These are phyloP conservation scores for Leptarthrus brevirostris DNA, from an alignment of 2,888 invertebrate species.

Conservation along the genomic window DNA sequence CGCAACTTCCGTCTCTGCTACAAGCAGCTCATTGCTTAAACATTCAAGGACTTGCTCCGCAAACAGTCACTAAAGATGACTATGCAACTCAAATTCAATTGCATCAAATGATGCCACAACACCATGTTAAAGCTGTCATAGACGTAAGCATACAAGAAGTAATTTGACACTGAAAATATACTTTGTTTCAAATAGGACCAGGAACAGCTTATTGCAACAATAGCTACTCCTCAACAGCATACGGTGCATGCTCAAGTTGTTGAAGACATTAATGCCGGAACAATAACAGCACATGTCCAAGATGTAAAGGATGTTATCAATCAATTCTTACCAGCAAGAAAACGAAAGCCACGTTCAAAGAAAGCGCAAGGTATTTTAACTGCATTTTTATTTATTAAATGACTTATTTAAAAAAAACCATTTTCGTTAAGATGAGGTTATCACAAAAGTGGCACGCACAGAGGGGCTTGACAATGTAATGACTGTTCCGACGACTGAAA, in stretches of 20 bases:
- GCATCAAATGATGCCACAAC: conserved; percentile 67
- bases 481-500: conserved; percentile 56
- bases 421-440: conserved; percentile 58
- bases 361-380: conserved; percentile 53
- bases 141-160: conserved; percentile 55
- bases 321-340: conserved; percentile 69
- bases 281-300: conserved; percentile 63
- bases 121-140: conserved; percentile 62
- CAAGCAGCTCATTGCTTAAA: conserved; percentile 74
- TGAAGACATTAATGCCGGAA: conserved; percentile 66
- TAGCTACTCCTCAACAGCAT: conserved; percentile 65
- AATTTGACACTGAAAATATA: background rate
- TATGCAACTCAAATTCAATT: conserved; percentile 67
- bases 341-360: conserved; percentile 70
- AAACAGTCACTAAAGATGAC: conserved; percentile 67
- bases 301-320: conserved; percentile 66
- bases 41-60: conserved; percentile 72
- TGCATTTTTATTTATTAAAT: too few species aligned
- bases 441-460: conserved; percentile 64
- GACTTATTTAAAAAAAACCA: too few species aligned
- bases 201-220: conserved; percentile 66
- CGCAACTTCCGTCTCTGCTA: conserved; percentile 72
- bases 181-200: conserved; percentile 58
- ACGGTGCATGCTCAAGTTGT: conserved; percentile 67
- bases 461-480: conserved; percentile 66